Evolutionary conservation across 2,113 vertebrate genomes (phyloP).

Genomic region (Cyprinus carpio): DNA sequence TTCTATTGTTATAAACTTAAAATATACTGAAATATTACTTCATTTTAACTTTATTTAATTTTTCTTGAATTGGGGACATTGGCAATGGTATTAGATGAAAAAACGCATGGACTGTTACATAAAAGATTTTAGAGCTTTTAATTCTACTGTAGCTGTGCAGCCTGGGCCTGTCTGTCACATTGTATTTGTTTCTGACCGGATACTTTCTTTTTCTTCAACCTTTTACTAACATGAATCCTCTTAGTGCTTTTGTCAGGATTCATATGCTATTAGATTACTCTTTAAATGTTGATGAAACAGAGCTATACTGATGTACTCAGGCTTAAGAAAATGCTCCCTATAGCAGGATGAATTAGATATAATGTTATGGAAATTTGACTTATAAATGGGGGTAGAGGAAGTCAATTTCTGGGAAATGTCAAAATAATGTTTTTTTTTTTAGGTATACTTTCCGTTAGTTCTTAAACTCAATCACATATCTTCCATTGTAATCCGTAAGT

Average conservation of each 20-base stretch:
- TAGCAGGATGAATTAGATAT: slow-evolving; percentile 21
- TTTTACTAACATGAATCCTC: slow-evolving; percentile 64
- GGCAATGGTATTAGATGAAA: slow-evolving; percentile 19
- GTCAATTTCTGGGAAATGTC: background rate
- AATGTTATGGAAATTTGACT: slow-evolving; percentile 16
- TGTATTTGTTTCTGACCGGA: slow-evolving; percentile 46
- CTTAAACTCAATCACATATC: background rate
- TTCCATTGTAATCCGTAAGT: background rate
- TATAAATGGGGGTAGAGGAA: background rate
- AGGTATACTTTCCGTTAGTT: background rate
- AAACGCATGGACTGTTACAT: slow-evolving; percentile 39
- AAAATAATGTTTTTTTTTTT: background rate
- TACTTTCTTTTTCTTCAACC: slow-evolving; percentile 54
- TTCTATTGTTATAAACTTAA: slow-evolving; percentile 18
- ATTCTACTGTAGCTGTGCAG: slow-evolving; percentile 48
- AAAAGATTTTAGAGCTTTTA: slow-evolving; percentile 56
- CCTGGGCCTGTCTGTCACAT: slow-evolving; percentile 44
- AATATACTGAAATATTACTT: background rate
- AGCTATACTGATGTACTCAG: slow-evolving; percentile 35
- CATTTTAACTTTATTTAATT: background rate
- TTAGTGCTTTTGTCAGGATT: slow-evolving; percentile 68
- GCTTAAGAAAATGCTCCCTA: slow-evolving; percentile 2
- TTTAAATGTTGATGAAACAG: slow-evolving; percentile 59
- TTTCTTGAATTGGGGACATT: background rate
- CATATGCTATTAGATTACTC: slow-evolving; percentile 59